Percentiles rank a stretch among this genome's conserved stretches.
These are phyloP conservation scores for Trididemnum clinides DNA, from an alignment of 23 tunicate genomes.

Conservation along the genomic window DNA sequence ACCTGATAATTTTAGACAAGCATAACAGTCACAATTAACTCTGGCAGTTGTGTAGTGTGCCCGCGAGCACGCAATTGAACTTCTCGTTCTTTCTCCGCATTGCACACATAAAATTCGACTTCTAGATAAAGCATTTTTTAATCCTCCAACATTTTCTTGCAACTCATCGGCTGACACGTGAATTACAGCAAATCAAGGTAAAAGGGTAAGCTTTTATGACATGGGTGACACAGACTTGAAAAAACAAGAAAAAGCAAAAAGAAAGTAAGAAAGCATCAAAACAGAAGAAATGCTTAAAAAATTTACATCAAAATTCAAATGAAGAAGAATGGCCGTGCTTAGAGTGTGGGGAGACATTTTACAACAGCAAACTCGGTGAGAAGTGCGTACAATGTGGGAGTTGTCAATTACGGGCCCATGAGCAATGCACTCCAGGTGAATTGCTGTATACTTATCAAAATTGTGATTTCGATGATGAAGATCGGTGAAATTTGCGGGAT, in stretches of 20 bases:
- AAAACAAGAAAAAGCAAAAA: no score
- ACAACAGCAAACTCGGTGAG: background rate
- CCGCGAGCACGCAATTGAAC: background rate
- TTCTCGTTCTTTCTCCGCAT: conserved; percentile 22
- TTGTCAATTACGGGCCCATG: background rate
- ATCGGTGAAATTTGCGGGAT: background rate
- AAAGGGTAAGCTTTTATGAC: background rate
- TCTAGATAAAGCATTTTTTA: background rate
- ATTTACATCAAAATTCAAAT: background rate
- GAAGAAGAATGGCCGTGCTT: background rate
- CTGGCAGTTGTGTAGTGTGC: background rate
- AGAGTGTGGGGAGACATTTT: background rate
- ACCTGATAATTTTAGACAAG: background rate
- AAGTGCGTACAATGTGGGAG: background rate
- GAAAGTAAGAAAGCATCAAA: no score
- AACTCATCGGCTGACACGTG: background rate
- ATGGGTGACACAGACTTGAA: no score
- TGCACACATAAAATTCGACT: conserved; percentile 28
- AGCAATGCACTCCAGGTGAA: background rate
- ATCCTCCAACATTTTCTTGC: background rate
- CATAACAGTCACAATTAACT: background rate
- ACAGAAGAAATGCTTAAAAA: no score
- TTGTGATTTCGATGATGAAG: background rate
- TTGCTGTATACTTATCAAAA: background rate
- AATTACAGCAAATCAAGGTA: background rate